Base-by-base conservation (phyloP, 2,888 invertebrate genomes). In the Lepidocyrtinus sp. region DNA sequence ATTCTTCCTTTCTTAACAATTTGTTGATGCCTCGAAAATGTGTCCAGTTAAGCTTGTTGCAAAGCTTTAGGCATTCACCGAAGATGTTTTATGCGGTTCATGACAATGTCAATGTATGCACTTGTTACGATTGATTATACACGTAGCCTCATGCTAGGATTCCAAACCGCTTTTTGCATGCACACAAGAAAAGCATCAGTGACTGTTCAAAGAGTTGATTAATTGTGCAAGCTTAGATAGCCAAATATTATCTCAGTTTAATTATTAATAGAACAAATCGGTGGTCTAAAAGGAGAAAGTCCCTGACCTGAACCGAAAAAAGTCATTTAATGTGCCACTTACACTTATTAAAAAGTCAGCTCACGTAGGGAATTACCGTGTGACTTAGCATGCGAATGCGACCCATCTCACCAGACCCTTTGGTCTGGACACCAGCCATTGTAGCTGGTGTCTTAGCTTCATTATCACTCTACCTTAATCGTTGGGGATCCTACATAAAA, bases 401-500 rank as follows among this genome's bases (percentile, higher is more conserved):
- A 5, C 36, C 36, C 5, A 5, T 36, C 12, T 67, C 67, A n/a
- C 67, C 67, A 17, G 72, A 77, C 19, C 82, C 82, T 27, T 59
- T 81, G 17, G 82, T 77, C 21, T 82, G 82, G 82, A 75, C 78
- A 2, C 74, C 78, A 27, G 78, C 78, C 7, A 75, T 82, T 17
- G 78, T 83, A 0, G 80, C 82, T 26, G 82, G 82, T 0, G 83
- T 82, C 19, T 68, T 83, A 17, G 83, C 82, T 1, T 82, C 83
- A 3, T 61, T 83, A 2, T 76, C 80, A 2, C 19, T 82, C 2
- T 83, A 83, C 61, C 72, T 83, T 22, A 75, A 74, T 36, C 68
- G 71, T 45, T 83, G 83, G 83, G 83, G 83, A 17, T 45, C 64
- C 9, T 84, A 83, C 67, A 82, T 83, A 64, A 75, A 83, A 27